Evolutionary conservation across 2,888 invertebrate genomes (phyloP).

Genomic region (Limnephilus rhombicus): DNA sequence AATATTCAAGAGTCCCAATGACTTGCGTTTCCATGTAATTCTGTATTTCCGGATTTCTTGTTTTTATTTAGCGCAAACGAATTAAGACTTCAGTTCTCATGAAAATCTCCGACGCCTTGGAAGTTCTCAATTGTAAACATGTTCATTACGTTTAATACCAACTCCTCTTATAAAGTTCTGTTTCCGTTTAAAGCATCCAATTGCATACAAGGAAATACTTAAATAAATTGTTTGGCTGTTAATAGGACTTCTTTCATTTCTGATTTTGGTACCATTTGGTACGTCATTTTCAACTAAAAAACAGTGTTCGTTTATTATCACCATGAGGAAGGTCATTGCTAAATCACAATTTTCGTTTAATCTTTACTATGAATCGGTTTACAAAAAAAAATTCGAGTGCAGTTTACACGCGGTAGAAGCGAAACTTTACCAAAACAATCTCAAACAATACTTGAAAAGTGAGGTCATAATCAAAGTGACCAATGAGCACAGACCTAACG

Average conservation of each 20-base stretch:
- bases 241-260: neutral
- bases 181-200: neutral
- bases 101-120: neutral
- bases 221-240: neutral
- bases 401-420: too few relatives aligned
- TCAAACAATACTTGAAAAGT: too few relatives aligned
- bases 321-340: too few relatives aligned
- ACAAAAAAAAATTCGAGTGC: too few relatives aligned
- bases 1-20: neutral
- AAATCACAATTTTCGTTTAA: too few relatives aligned
- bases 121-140: neutral
- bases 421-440: too few relatives aligned
- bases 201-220: neutral
- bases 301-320: neutral
- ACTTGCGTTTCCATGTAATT: neutral
- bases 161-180: neutral
- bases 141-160: neutral
- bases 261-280: too few relatives aligned
- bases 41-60: neutral
- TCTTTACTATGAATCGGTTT: too few relatives aligned
- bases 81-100: neutral
- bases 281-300: neutral
- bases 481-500: too few relatives aligned
- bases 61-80: neutral
- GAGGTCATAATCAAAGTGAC: too few relatives aligned